Evolutionary conservation across 53 echinoderm and acorn worm genomes (phyloP).

Genomic region (Mesocentrotus franciscanus): DNA sequence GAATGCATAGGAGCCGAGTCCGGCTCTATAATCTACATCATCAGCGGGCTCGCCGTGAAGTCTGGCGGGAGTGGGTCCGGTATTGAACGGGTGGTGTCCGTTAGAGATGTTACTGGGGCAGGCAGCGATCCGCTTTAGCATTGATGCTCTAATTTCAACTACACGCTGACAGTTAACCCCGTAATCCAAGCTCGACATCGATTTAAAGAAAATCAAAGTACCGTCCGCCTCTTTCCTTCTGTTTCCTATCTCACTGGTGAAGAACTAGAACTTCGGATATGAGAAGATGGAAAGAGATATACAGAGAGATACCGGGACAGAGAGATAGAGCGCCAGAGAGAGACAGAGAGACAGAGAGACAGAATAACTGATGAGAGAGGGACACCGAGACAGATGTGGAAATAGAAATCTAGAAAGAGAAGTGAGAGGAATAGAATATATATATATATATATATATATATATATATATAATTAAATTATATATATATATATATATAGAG

Average conservation of each 20-base stretch:
- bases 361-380: too few relatives aligned
- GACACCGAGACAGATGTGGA: not conserved
- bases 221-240: constrained; percentile 14
- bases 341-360: not conserved
- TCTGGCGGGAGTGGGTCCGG: constrained; percentile 49
- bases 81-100: constrained; percentile 60
- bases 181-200: constrained; percentile 52
- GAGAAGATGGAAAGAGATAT: not conserved
- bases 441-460: too few relatives aligned
- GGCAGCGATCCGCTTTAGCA: constrained; percentile 5
- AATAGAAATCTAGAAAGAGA: not conserved
- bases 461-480: too few relatives aligned
- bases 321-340: not conserved
- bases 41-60: constrained; percentile 45
- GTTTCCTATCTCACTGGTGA: not conserved
- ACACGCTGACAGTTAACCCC: constrained; percentile 69
- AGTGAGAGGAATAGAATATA: too few relatives aligned
- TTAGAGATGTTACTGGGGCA: constrained; percentile 65
- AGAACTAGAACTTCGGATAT: constrained; percentile 38
- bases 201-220: constrained; percentile 57
- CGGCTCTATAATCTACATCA: constrained; percentile 27
- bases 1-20: not conserved
- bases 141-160: constrained; percentile 62
- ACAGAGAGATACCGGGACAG: not conserved
- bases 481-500: too few relatives aligned